Evolutionary conservation across 2,797 vertebrate species (phyloP).

Genomic region (Moxostoma hubbsi): DNA sequence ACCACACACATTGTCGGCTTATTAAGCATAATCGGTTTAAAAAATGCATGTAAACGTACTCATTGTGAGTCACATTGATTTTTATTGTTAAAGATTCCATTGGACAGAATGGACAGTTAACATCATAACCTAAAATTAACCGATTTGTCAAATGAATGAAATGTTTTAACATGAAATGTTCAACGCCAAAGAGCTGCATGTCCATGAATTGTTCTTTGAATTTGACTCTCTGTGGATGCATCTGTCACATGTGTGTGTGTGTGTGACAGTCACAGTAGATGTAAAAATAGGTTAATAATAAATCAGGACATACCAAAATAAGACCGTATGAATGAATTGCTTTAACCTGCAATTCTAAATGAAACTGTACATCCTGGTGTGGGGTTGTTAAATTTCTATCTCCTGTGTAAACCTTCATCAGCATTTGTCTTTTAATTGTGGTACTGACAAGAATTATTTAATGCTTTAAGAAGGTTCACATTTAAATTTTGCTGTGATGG

Average conservation of each 20-base stretch:
- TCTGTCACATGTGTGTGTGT: not conserved
- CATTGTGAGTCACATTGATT: too few relatives aligned
- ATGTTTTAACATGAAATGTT: too few relatives aligned
- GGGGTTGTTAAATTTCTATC: too few relatives aligned
- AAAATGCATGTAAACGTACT: too few relatives aligned
- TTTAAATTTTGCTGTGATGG: conserved; percentile 22
- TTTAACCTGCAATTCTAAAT: conserved; percentile 4
- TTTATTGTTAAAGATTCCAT: too few relatives aligned
- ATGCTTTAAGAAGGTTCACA: not conserved
- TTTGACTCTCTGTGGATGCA: not conserved
- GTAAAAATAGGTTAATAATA: conserved; percentile 18
- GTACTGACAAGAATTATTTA: not conserved
- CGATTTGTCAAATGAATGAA: too few relatives aligned
- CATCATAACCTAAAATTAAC: too few relatives aligned
- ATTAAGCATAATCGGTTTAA: too few relatives aligned
- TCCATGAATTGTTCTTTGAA: not conserved
- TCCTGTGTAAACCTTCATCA: conserved; percentile 11
- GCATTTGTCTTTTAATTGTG: not conserved
- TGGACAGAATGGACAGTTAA: too few relatives aligned
- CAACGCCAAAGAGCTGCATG: not conserved
- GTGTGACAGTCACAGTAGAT: conserved; percentile 7
- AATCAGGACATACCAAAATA: conserved; percentile 27
- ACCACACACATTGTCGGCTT: too few relatives aligned
- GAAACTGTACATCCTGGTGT: not conserved
- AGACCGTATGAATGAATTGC: not conserved